Percentiles rank a stretch among this genome's conserved stretches.
Conservation (phyloP, 2,113 vertebrate species). For the Pipra filicauda region DNA sequence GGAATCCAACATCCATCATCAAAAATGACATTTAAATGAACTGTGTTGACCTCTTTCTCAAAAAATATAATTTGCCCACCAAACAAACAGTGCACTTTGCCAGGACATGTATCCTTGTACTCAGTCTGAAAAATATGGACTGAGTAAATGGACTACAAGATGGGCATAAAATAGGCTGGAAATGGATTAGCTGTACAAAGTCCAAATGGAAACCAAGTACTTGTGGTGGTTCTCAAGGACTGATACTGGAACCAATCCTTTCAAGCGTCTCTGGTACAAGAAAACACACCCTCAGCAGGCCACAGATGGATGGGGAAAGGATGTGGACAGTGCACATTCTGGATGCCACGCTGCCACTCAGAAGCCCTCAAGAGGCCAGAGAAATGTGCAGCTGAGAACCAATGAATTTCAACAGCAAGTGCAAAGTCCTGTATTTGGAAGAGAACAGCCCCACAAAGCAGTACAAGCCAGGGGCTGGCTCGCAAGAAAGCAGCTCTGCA, state of each 20-base stretch:
- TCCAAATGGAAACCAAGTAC: neutral
- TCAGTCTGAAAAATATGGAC: neutral
- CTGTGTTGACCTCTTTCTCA: neutral
- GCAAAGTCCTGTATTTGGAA: neutral
- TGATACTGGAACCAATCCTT: neutral
- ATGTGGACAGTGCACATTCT: neutral
- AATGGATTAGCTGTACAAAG: neutral
- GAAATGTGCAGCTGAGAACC: neutral
- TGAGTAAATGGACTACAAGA: neutral
- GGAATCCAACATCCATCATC: neutral
- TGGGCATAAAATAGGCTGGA: neutral
- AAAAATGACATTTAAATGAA: neutral
- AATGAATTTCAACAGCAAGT: neutral
- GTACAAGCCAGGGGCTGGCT: neutral
- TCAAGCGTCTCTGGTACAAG: neutral
- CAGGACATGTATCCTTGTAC: neutral
- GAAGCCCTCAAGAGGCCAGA: neutral
- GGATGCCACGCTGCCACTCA: neutral
- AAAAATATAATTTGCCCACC: neutral
- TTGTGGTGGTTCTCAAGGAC: neutral
- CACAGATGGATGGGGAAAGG: neutral
- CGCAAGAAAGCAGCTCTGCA: neutral
- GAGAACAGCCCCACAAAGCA: rapidly evolving
- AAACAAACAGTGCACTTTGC: neutral
- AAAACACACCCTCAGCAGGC: neutral